Conservation (phyloP, 2,113 vertebrate genomes). For the Malurus cyaneus region DNA sequence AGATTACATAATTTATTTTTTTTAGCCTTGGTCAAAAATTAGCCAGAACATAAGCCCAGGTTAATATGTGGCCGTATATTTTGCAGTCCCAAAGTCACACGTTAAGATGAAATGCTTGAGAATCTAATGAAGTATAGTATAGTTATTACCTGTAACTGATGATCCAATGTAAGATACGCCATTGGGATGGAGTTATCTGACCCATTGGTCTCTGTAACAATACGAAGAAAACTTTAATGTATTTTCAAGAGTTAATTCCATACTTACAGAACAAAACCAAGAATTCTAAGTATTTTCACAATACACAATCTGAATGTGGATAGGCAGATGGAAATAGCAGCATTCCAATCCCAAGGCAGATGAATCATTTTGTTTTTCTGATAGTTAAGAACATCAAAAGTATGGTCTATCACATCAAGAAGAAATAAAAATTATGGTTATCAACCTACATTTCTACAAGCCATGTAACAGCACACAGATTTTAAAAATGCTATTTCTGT, state of each 20-base stretch:
- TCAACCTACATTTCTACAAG: slow-evolving; percentile 21
- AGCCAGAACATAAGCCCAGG: slow-evolving; percentile 40
- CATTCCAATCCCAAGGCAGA: slow-evolving; percentile 52
- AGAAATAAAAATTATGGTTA: slow-evolving; percentile 28
- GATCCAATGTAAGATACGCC: slow-evolving; percentile 98
- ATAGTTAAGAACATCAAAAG: slow-evolving; percentile 16
- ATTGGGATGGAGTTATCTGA: slow-evolving; percentile 99
- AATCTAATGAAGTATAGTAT: background rate
- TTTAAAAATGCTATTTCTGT: background rate
- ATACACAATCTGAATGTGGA: slow-evolving; percentile 40
- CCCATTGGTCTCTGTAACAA: slow-evolving; percentile 91
- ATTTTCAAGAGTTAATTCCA: background rate
- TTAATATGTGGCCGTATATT: background rate
- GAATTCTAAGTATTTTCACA: slow-evolving; percentile 26
- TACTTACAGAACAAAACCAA: background rate
- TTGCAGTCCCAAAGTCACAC: background rate
- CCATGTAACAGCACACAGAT: background rate
- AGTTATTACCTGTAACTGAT: slow-evolving; percentile 92
- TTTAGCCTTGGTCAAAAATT: slow-evolving; percentile 54
- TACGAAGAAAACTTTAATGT: background rate
- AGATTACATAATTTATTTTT: slow-evolving; percentile 43
- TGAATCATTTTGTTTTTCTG: slow-evolving; percentile 42
- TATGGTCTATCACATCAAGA: background rate
- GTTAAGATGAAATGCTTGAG: background rate
- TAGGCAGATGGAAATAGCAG: slow-evolving; percentile 53